Percentiles rank a stretch among this genome's conserved stretches.
Conservation (phyloP, 2,888 invertebrate genomes). For the Silvanus unidentatus region DNA sequence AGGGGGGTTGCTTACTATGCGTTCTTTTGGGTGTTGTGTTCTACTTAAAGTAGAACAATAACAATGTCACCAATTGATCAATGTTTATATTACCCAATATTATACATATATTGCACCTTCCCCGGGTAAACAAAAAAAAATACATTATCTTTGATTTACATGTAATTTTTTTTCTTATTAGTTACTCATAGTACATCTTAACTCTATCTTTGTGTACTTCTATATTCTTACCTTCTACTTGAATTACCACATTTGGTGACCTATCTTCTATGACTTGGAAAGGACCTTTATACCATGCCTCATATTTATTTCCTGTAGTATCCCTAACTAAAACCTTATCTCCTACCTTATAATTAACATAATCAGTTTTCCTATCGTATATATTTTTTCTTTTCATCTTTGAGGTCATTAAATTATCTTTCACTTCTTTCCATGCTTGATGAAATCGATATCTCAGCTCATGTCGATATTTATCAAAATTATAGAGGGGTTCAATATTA, state of each 20-base stretch:
- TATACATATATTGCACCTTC: no score
- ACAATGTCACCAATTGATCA: no score
- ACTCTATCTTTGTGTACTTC: not conserved
- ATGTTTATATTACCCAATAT: no score
- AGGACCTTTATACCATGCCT: not conserved
- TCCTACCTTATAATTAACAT: not conserved
- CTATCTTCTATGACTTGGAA: not conserved
- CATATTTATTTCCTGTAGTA: not conserved
- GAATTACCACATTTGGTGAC: not conserved
- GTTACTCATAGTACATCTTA: not conserved
- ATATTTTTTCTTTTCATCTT: slow-evolving; percentile 8
- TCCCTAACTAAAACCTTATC: not conserved
- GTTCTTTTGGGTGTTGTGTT: no score
- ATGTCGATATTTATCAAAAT: slow-evolving; percentile 14
- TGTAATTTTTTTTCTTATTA: not conserved
- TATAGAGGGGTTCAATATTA: slow-evolving; percentile 9
- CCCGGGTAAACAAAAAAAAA: no score
- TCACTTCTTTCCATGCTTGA: slow-evolving; percentile 10
- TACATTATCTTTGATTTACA: no score
- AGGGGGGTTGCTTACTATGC: no score
- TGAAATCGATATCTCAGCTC: slow-evolving; percentile 12
- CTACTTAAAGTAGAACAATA: no score
- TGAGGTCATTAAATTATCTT: slow-evolving; percentile 12
- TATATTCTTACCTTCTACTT: not conserved
- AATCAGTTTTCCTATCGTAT: slow-evolving; percentile 4